Conservation (phyloP, 2,113 vertebrate genomes). For the Tauraco erythrolophus region DNA sequence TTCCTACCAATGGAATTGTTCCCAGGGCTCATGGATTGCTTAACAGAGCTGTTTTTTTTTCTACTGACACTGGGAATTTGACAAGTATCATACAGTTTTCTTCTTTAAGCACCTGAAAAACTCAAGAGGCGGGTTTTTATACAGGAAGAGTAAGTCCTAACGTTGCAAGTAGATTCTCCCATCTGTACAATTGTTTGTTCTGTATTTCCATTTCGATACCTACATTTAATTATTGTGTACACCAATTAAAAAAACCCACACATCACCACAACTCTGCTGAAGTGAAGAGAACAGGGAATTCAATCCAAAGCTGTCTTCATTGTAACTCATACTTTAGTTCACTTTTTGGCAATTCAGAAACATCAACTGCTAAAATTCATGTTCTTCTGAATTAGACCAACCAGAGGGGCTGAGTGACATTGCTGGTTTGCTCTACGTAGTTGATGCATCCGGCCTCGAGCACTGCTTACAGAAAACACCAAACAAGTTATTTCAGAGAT, state of each 20-base stretch:
- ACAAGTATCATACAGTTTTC: neutral
- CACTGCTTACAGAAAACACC: neutral
- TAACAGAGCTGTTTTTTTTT: neutral
- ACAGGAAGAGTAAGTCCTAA: neutral
- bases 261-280: neutral
- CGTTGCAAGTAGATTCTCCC: neutral
- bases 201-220: neutral
- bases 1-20: neutral
- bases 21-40: neutral
- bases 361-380: accelerated
- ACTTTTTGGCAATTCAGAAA: neutral
- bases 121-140: neutral
- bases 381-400: neutral
- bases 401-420: neutral
- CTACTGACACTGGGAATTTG: neutral
- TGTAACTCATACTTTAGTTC: neutral
- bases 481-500: neutral
- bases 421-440: neutral
- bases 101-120: neutral
- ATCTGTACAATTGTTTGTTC: neutral
- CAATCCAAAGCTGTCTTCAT: neutral
- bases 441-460: neutral
- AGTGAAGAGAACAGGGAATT: neutral
- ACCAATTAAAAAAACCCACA: neutral
- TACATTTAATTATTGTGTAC: neutral